Evolutionary conservation across 92 coral and sea anemone genomes (phyloP).

Genomic region (Porites lobata): DNA sequence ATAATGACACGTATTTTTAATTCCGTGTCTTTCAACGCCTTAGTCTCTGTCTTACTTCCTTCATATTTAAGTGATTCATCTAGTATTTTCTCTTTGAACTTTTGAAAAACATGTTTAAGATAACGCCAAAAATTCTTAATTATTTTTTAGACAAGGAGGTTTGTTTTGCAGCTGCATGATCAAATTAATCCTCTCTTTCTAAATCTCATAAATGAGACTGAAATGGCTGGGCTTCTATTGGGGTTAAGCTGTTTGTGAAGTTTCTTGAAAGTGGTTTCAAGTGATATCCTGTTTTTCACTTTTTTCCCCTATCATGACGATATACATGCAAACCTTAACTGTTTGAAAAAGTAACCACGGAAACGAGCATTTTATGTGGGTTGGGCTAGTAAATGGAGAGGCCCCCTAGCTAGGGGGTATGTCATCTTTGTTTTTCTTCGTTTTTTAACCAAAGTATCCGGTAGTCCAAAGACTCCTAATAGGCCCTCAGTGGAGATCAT

Average conservation of each 20-base stretch:
- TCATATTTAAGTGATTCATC: not conserved
- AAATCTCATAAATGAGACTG: not conserved
- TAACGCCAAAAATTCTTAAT: not conserved
- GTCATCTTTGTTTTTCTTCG: too few species aligned
- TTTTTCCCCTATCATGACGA: not conserved
- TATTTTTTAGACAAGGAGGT: not conserved
- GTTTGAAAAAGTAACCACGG: not conserved
- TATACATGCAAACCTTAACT: not conserved
- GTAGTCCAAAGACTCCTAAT: too few species aligned
- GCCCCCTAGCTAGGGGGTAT: not conserved
- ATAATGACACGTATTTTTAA: not conserved
- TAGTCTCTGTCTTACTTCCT: not conserved
- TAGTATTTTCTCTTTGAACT: not conserved
- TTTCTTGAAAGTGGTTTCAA: not conserved
- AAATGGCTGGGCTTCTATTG: not conserved
- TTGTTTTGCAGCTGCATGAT: not conserved
- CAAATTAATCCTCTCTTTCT: not conserved
- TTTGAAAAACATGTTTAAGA: not conserved
- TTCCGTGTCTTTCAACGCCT: not conserved
- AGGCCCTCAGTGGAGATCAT: too few species aligned
- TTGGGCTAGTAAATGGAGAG: not conserved
- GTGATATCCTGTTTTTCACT: not conserved
- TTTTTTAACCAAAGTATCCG: too few species aligned
- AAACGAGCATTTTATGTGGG: not conserved
- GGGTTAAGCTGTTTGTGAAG: not conserved